phyloP scores from a whole-genome alignment of 2,888 invertebrate genomes.

The Toxonevra muliebris region DNA sequence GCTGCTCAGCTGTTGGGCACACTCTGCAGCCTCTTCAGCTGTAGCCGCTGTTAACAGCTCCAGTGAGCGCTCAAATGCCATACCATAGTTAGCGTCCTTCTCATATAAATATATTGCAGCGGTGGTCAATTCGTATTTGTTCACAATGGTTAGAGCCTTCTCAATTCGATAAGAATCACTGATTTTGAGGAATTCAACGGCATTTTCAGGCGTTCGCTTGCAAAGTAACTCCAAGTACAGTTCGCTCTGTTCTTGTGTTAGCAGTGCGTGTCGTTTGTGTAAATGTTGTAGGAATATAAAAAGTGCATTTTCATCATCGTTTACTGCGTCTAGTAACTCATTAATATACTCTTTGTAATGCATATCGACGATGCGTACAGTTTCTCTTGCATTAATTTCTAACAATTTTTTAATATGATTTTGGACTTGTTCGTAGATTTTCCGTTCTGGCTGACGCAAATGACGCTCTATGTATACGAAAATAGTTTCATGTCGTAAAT shows the following conservation, averaged over 20 bases:
- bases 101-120: constrained; percentile 80
- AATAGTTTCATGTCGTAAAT: constrained; percentile 70
- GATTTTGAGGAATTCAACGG: constrained; percentile 67
- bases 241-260: constrained; percentile 68
- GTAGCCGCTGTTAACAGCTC: constrained; percentile 58
- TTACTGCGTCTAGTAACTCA: constrained; percentile 61
- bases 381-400: constrained; percentile 70
- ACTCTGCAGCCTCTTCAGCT: constrained; percentile 42
- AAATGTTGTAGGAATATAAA: constrained; percentile 72
- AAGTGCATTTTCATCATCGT: constrained; percentile 51
- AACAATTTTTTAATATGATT: constrained; percentile 68
- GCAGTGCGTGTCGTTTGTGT: constrained; percentile 61
- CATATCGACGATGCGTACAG: constrained; percentile 71
- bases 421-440: constrained; percentile 66
- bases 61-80: constrained; percentile 74
- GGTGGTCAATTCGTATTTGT: constrained; percentile 70
- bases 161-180: constrained; percentile 72
- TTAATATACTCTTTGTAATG: constrained; percentile 67
- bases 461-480: constrained; percentile 69
- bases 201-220: constrained; percentile 67
- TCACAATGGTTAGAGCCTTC: constrained; percentile 72
- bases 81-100: constrained; percentile 76
- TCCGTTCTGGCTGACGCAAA: constrained; percentile 62
- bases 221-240: constrained; percentile 73
- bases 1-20: constrained; percentile 52